These are phyloP conservation scores for Odontophorus gujanensis DNA, from an alignment of 2,113 vertebrate genomes.

Conservation along the genomic window DNA sequence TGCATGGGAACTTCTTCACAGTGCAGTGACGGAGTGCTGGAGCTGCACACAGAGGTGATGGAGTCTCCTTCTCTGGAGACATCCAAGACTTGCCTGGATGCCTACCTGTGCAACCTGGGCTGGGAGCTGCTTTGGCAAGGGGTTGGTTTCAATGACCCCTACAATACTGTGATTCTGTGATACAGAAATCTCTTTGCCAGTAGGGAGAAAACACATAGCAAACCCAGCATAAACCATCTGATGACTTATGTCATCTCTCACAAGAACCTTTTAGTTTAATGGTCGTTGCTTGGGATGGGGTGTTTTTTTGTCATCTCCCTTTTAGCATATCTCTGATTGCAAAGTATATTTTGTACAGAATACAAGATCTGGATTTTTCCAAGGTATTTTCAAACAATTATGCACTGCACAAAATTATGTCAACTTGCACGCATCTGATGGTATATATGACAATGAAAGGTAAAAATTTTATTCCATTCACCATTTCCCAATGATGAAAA, in stretches of 20 bases:
- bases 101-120: too few species aligned
- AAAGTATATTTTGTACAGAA: neutral
- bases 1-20: too few species aligned
- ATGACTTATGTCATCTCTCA: neutral
- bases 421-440: neutral
- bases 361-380: neutral
- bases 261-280: neutral
- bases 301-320: neutral
- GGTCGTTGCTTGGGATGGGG: neutral
- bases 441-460: neutral
- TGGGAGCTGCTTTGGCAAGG: too few species aligned
- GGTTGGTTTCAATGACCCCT: too few species aligned
- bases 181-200: neutral
- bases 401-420: neutral
- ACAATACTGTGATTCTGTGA: too few species aligned
- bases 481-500: neutral
- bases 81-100: too few species aligned
- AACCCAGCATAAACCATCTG: neutral
- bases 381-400: neutral
- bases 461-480: neutral
- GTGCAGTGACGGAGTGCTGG: too few species aligned
- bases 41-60: too few species aligned
- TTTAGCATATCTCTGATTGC: neutral
- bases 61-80: too few species aligned
- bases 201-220: neutral